Percentiles rank a stretch among this genome's conserved stretches.
phyloP scores from a whole-genome alignment of 2,797 vertebrate species.

The Vultur gryphus region DNA sequence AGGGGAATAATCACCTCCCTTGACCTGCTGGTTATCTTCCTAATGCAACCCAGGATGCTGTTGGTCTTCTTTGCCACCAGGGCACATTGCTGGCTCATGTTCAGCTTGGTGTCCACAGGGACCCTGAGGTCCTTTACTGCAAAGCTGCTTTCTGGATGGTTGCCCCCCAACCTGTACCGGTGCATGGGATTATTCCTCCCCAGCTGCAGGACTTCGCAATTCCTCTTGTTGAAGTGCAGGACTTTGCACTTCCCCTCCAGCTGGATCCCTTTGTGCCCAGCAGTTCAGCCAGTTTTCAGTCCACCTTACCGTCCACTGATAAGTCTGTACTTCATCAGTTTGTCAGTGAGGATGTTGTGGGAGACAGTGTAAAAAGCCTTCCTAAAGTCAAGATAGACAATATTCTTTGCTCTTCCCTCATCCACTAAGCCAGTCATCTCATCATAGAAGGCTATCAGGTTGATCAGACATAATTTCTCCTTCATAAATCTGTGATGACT shows the following conservation, averaged over 20 bases:
- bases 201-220: not conserved
- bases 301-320: not conserved
- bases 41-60: not conserved
- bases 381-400: not conserved
- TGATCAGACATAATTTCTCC: not conserved
- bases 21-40: not conserved
- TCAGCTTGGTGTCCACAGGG: not conserved
- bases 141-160: not conserved
- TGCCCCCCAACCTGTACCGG: not conserved
- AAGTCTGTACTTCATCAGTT: not conserved
- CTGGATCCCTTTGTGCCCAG: not conserved
- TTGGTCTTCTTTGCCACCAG: not conserved
- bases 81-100: not conserved
- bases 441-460: not conserved
- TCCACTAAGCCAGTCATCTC: not conserved
- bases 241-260: not conserved
- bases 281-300: not conserved
- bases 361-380: not conserved
- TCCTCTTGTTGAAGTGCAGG: not conserved
- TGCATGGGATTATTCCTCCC: not conserved
- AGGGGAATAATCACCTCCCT: not conserved
- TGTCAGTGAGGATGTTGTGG: not conserved
- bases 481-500: not conserved
- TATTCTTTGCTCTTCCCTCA: not conserved
- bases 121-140: not conserved